phyloP scores from a whole-genome alignment of 2,797 vertebrate species.

The Cryptoblepharus egeriae region DNA sequence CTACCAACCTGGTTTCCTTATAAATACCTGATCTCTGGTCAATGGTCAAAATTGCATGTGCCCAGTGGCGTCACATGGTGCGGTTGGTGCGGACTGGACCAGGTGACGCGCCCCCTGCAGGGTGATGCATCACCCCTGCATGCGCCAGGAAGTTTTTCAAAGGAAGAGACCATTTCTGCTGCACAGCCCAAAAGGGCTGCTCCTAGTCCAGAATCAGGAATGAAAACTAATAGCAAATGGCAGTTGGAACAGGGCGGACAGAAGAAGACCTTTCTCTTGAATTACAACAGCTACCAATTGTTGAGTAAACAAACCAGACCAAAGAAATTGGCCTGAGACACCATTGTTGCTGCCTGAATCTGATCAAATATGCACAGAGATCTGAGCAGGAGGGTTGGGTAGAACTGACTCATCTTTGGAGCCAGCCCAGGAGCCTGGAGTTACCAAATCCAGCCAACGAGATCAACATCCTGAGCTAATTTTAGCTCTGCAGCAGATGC shows the following conservation, averaged over 20 bases:
- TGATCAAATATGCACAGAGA: not conserved
- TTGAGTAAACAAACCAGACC: not conserved
- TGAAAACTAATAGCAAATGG: not conserved
- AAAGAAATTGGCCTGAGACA: not conserved
- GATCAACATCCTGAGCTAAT: slow-evolving; percentile 34
- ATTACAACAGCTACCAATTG: not conserved
- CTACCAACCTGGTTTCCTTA: not conserved
- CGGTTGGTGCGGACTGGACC: no score
- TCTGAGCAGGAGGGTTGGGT: not conserved
- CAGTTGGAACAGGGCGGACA: not conserved
- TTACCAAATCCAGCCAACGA: slow-evolving; percentile 29
- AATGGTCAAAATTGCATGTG: not conserved
- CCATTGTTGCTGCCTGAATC: not conserved
- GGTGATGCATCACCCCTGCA: no score
- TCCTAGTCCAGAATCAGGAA: not conserved
- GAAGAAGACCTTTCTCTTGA: not conserved
- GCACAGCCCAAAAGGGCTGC: not conserved
- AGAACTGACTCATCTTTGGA: slow-evolving; percentile 39
- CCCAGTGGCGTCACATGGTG: no score
- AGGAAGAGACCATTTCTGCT: not conserved
- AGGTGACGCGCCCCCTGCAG: no score
- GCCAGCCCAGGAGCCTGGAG: slow-evolving; percentile 13
- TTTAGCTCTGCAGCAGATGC: slow-evolving; percentile 36
- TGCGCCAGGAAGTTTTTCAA: not conserved
- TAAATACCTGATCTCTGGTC: not conserved